Percentiles rank a stretch among this genome's conserved stretches.
phyloP scores from a whole-genome alignment of 2,797 vertebrate genomes.

The Hydrolagus colliei region DNA sequence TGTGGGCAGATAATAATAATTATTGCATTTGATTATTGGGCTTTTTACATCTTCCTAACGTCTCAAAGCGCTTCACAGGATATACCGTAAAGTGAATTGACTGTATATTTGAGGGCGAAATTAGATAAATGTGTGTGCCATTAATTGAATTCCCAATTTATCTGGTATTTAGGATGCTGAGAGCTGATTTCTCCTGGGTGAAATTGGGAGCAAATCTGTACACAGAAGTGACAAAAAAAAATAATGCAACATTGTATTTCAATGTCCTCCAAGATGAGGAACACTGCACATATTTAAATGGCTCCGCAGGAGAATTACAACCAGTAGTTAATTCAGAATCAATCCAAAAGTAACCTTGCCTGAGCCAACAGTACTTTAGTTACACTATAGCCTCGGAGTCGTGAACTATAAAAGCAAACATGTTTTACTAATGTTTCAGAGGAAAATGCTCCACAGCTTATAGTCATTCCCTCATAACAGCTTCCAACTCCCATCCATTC shows the following conservation, averaged over 20 bases:
- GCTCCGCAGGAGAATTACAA: background rate
- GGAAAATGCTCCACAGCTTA: conserved; percentile 31
- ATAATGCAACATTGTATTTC: background rate
- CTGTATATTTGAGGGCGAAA: no score
- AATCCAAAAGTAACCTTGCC: background rate
- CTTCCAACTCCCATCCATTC: conserved; percentile 75
- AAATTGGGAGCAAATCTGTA: background rate
- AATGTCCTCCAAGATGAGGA: background rate
- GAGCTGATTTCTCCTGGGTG: background rate
- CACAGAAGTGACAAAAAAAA: background rate
- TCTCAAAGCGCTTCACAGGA: no score
- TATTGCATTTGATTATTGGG: no score
- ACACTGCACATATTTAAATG: background rate
- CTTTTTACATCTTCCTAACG: no score
- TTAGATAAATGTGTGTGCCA: no score
- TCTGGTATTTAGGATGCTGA: background rate
- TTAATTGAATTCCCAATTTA: no score
- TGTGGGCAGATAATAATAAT: no score
- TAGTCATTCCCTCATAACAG: conserved; percentile 62
- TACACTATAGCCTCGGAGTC: background rate
- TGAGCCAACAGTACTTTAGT: background rate
- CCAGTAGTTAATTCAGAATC: background rate
- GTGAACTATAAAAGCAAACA: conserved; percentile 7
- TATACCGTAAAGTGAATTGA: no score
- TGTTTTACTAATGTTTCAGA: background rate